These are phyloP conservation scores for Ceyx erithaca DNA, from an alignment of 2,797 vertebrate species.

Conservation along the genomic window DNA sequence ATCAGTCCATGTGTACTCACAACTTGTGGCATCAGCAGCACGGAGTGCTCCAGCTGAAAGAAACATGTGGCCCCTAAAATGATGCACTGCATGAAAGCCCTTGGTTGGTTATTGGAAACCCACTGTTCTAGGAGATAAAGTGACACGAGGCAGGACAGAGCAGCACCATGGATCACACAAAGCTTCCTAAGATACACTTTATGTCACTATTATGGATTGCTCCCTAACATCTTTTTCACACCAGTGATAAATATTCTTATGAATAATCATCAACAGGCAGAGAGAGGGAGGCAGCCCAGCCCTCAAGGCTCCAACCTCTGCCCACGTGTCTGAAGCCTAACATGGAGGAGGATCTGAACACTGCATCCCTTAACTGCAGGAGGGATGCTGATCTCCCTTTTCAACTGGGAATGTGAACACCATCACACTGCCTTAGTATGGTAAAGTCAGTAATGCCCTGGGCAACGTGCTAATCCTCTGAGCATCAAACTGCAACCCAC, in stretches of 20 bases:
- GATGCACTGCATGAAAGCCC: conserved; percentile 35
- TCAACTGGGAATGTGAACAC: background rate
- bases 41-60: background rate
- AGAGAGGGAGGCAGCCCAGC: background rate
- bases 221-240: background rate
- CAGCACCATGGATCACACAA: background rate
- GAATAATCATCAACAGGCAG: background rate
- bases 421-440: background rate
- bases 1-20: conserved; percentile 60
- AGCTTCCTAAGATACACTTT: background rate
- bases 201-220: rapidly evolving
- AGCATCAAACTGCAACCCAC: background rate
- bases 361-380: rapidly evolving
- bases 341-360: background rate
- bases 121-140: background rate
- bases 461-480: background rate
- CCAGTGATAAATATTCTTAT: background rate
- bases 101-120: conserved; percentile 46
- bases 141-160: background rate
- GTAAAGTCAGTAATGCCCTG: background rate
- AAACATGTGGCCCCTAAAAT: background rate
- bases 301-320: rapidly evolving
- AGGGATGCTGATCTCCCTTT: background rate
- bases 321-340: background rate
- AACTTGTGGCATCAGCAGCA: conserved; percentile 36